Evolutionary conservation across 2,888 invertebrate genomes (phyloP), one percentile per base, ranked within the genome.

Genomic region (Hirtodrosophila cameraria): DNA sequence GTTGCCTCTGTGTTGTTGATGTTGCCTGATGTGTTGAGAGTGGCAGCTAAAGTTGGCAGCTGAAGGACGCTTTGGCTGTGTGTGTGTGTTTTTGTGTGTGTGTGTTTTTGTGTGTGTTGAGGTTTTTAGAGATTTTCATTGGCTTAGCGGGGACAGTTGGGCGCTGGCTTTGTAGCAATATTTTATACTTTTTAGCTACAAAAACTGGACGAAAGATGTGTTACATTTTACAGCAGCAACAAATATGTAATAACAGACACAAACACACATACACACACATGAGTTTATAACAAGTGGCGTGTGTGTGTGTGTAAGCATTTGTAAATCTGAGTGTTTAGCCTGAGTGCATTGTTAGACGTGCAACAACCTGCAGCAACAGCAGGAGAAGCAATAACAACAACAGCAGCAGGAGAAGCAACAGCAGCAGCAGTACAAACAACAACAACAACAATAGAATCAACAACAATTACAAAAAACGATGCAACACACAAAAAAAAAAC

Each of bases 261-360:
- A 61, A 35, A 30, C n/a, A 13, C 35, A 41, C 20, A 27, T 9
- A 11, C 39, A 38, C n/a, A 48, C n/a, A 49, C 4, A 16, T 7
- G 23, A 11, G 25, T 1, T n/a, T 27, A 43, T 7, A 25, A 45
- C 8, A 57, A 18, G 18, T 18, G 18, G 3, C 5, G 48, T 59
- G 38, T 58, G 38, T 52, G 27, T 54, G 46, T 18, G 13, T 52
- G 41, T 38, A 36, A 41, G 50, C 28, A 48, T 60, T 36, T 54
- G 35, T 57, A 31, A 27, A 42, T 55, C 50, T 41, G 58, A 65
- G 72, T 65, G 60, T 68, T 78, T 61, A 74, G 71, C 39, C 53
- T 53, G 53, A 71, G 82, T 74, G 78, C 85, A 86, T 86, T 84
- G 84, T 86, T 84, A 71, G 82, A 53, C 73, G 77, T 77, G 72